phyloP scores from a whole-genome alignment of 2,888 invertebrate genomes.

The Quadroppia sp. region DNA sequence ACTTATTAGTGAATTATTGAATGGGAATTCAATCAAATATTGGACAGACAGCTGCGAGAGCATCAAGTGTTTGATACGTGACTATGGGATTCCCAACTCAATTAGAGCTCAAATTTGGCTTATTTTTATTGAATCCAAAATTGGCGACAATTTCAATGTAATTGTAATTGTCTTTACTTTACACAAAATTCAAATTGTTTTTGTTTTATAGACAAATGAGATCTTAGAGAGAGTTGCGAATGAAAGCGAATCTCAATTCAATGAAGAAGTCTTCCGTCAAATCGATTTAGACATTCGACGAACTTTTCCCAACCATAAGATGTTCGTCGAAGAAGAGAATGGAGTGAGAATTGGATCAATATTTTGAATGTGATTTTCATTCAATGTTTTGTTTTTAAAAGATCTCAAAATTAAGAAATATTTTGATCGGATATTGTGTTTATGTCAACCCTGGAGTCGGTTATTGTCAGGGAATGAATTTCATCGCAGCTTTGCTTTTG shows the following conservation, averaged over 20 bases:
- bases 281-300: constrained; percentile 37
- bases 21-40: background rate
- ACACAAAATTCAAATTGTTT: background rate
- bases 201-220: background rate
- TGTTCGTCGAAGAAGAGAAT: constrained; percentile 13
- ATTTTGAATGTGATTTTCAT: background rate
- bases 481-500: constrained; percentile 36
- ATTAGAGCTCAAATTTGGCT: constrained; percentile 39
- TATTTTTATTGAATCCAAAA: constrained; percentile 33
- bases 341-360: constrained; percentile 32
- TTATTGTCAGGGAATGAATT: constrained; percentile 42
- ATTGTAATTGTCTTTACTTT: too few relatives aligned
- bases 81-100: constrained; percentile 34
- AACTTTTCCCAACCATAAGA: constrained; percentile 37
- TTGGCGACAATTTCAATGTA: constrained; percentile 31
- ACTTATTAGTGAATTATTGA: constrained; percentile 1
- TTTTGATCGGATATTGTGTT: constrained; percentile 38
- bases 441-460: constrained; percentile 37
- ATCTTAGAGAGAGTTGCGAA: background rate
- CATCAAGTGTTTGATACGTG: constrained; percentile 36
- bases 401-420: constrained; percentile 31
- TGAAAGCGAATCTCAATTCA: background rate
- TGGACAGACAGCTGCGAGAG: constrained; percentile 31
- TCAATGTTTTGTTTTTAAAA: background rate
- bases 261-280: constrained; percentile 6